Conservation (phyloP, 1,140 invertebrate genomes). For the Archegozetes longisetosus region DNA sequence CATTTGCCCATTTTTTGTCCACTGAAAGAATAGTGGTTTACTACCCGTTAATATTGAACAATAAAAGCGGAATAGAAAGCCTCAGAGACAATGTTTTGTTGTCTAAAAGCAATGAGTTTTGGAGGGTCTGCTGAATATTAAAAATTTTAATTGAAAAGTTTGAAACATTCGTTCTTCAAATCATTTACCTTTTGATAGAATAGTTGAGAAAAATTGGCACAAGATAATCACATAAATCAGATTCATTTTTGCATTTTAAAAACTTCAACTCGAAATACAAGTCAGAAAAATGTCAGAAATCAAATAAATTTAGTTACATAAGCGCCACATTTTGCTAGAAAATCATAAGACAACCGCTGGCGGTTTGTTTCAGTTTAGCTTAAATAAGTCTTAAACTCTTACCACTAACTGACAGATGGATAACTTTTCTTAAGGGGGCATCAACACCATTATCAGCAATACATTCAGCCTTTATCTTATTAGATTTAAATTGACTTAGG, state of each 20-base stretch:
- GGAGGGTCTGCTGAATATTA: too few species aligned
- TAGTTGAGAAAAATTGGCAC: background rate
- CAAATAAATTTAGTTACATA: background rate
- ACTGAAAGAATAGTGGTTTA: slow-evolving; percentile 2
- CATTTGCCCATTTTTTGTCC: slow-evolving; percentile 3
- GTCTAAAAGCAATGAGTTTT: too few species aligned
- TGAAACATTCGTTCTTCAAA: background rate
- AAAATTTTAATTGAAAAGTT: background rate
- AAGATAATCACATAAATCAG: background rate
- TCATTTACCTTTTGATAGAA: background rate
- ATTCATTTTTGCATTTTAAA: background rate
- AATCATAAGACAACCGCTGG: background rate
- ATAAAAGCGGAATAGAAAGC: background rate
- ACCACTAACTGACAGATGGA: too few species aligned
- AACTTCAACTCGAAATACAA: background rate
- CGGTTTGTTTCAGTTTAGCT: background rate
- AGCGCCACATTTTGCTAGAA: background rate
- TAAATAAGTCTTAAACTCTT: background rate
- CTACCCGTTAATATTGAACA: background rate
- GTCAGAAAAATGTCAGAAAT: background rate
- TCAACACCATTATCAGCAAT: too few species aligned
- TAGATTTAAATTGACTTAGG: background rate
- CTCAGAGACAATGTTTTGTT: too few species aligned
- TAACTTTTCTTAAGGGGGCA: too few species aligned
- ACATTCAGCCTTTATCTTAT: background rate